Evolutionary conservation across 2,888 invertebrate genomes (phyloP).

Genomic region (Strigamia maritima): DNA sequence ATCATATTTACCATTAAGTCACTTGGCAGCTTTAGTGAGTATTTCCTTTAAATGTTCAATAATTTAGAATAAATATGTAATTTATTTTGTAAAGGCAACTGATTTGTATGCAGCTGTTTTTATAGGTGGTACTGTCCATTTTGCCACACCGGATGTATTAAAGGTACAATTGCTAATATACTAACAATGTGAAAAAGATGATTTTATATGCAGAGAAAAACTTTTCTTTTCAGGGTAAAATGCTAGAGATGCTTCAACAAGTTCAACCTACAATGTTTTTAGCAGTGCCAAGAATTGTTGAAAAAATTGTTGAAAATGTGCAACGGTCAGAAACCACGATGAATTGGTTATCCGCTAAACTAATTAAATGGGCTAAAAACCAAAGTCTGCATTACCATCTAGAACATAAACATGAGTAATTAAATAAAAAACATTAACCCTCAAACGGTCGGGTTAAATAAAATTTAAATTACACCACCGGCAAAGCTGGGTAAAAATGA

Average conservation of each 20-base stretch:
- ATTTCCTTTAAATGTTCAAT: neutral
- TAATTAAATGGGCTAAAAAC: constrained; percentile 7
- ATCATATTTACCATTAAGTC: constrained; percentile 22
- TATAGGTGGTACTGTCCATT: neutral
- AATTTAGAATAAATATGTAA: neutral
- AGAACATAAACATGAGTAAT: neutral
- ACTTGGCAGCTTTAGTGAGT: neutral
- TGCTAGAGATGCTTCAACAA: neutral
- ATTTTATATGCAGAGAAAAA: constrained; percentile 57
- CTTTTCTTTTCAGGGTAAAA: neutral
- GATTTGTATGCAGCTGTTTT: neutral
- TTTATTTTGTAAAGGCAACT: neutral
- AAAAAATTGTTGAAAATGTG: constrained; percentile 25
- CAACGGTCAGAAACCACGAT: neutral
- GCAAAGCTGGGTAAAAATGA: no score
- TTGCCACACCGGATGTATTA: neutral
- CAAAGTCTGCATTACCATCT: neutral
- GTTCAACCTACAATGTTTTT: neutral
- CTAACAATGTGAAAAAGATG: neutral
- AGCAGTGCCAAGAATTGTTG: constrained; percentile 1
- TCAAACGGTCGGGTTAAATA: no score
- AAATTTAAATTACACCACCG: no score
- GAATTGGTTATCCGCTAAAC: neutral
- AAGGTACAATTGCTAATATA: neutral
- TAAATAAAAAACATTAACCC: neutral